Base-by-base conservation (phyloP, 2,888 invertebrate genomes). In the Dexiosoma caninum region DNA sequence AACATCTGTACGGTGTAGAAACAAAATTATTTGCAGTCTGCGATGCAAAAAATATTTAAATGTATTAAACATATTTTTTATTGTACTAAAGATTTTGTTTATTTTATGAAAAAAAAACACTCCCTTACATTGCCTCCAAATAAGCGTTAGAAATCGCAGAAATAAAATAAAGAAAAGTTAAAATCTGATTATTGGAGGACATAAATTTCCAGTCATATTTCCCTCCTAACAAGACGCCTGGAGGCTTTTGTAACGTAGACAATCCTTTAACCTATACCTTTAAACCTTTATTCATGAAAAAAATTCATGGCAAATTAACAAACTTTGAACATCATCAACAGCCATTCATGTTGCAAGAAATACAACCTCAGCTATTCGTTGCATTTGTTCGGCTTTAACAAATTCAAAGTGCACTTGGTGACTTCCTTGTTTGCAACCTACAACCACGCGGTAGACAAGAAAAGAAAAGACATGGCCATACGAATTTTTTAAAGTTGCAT, bases 351-450 rank as follows among this genome's bases (percentile, higher is more conserved):
- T 21, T 71, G 19, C 27, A 27, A 27, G 27, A 27, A 6, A 27
- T 21, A 14, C 51, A 42, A 42, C 32, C 42, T 42, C 21, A 55
- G 37, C 19, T 40, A 30, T 59, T 49, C 46, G 14, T 12, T 23
- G 44, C 60, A 59, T 32, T 66, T 59, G 46, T 75, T 75, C 30
- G 66, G 57, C 49, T 59, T 75, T 49, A 67, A 42, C 40, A 30
- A 51, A 67, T 14, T 21, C 62, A 44, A 55, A 60, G 35, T 69
- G 53, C 59, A 60, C 60, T 60, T n/a, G 44, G 53, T 60, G 76
- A 76, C 76, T 76, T 76, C 76, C 76, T 76, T 60, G 76, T 76
- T 76, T 76, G 59, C 67, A 69, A 76, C 76, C 76, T 76, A 69
- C 69, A 76, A 69, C 76, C 76, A n/a, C n/a, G 53, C 23, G 10